Percentiles rank a stretch among this genome's conserved stretches.
phyloP scores from a whole-genome alignment of 2,888 invertebrate genomes.

The Sericinus montela region DNA sequence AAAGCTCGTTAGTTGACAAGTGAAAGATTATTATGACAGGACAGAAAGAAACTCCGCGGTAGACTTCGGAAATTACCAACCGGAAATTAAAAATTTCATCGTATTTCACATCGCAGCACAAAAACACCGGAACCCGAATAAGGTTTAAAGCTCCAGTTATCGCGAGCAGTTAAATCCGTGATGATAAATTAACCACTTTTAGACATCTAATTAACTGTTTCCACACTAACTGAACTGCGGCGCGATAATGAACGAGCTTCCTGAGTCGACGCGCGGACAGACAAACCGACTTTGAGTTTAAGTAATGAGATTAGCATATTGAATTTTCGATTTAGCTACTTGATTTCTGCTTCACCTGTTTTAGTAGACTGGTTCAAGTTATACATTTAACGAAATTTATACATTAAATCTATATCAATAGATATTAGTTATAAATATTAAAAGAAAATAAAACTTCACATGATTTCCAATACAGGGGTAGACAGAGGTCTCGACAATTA shows the following conservation, averaged over 20 bases:
- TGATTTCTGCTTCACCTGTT: neutral
- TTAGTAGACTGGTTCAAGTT: too few relatives aligned
- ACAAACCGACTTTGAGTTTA: slow-evolving; percentile 6
- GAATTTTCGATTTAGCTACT: neutral
- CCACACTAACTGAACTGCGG: slow-evolving; percentile 1
- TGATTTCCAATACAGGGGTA: too few relatives aligned
- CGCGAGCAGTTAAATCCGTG: slow-evolving; percentile 1
- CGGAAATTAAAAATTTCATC: too few relatives aligned
- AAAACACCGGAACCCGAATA: neutral
- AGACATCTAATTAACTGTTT: slow-evolving; percentile 10
- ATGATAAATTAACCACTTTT: slow-evolving; percentile 14
- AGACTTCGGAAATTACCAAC: too few relatives aligned
- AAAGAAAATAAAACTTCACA: too few relatives aligned
- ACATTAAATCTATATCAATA: too few relatives aligned
- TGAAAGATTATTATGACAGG: too few relatives aligned
- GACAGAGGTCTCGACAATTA: too few relatives aligned
- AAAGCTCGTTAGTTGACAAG: too few relatives aligned
- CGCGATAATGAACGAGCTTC: slow-evolving; percentile 14
- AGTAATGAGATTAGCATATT: slow-evolving; percentile 5
- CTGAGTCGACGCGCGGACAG: slow-evolving; percentile 12
- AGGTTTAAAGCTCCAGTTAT: slow-evolving; percentile 5
- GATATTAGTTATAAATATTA: too few relatives aligned
- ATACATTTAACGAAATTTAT: too few relatives aligned
- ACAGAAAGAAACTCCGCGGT: too few relatives aligned
- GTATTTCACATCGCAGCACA: neutral